Percentiles rank a stretch among this genome's conserved stretches.
Conservation (phyloP, 2,113 vertebrate genomes). For the Rattus norvegicus region GRCr8 NC_086039.1:97158001-97158500, state of each 20-base stretch:
- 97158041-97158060: conserved; percentile 54
- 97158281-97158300: conserved; percentile 57
- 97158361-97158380: background rate
- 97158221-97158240: conserved; percentile 28
- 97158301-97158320: conserved; percentile 29
- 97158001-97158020: conserved; percentile 29
- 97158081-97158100: conserved; percentile 42
- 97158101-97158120: background rate
- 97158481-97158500: conserved; percentile 12
- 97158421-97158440: background rate
- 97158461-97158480: background rate
- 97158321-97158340: conserved; percentile 16
- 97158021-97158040: conserved; percentile 22
- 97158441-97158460: conserved; percentile 42
- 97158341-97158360: background rate
- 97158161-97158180: conserved; percentile 2
- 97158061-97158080: conserved; percentile 29
- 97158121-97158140: conserved; percentile 54
- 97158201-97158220: background rate
- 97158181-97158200: conserved; percentile 17
- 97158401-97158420: background rate
- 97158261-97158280: background rate
- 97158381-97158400: background rate
- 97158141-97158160: background rate
- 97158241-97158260: conserved; percentile 42